These are phyloP conservation scores for Drosophila pseudotalamancana DNA, from an alignment of 2,888 invertebrate genomes.

Conservation along the genomic window DNA sequence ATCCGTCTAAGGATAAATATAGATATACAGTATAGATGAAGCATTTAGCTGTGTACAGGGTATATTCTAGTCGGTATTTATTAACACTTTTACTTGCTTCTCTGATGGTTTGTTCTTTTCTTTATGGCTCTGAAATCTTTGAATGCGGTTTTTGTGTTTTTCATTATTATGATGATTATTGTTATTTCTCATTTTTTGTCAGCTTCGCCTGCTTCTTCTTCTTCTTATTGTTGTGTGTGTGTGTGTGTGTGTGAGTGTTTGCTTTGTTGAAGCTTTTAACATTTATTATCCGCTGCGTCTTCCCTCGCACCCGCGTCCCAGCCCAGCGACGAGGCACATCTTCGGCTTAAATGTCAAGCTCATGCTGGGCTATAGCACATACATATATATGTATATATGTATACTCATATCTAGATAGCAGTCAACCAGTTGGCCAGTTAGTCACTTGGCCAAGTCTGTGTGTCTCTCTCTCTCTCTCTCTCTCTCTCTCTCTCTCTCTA, in stretches of 20 bases:
- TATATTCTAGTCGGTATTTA: too few species aligned
- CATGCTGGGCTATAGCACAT: conserved; percentile 42
- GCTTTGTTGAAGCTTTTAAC: conserved; percentile 47
- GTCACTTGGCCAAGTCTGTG: conserved; percentile 29
- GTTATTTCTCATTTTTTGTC: conserved; percentile 24
- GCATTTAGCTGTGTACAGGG: too few species aligned
- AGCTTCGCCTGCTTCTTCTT: not conserved
- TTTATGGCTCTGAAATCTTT: too few species aligned
- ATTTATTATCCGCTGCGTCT: conserved; percentile 43
- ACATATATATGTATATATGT: too few species aligned
- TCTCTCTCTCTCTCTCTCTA: conserved; percentile 7
- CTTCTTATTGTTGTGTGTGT: conserved; percentile 1
- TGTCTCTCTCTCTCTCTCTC: not conserved
- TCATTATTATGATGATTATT: conserved; percentile 63
- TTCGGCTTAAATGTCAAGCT: conserved; percentile 71
- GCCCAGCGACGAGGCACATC: conserved; percentile 31
- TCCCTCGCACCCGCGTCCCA: not conserved
- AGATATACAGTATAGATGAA: too few species aligned
- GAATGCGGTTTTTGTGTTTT: conserved; percentile 26
- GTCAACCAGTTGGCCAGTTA: conserved; percentile 19
- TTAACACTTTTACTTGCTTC: too few species aligned
- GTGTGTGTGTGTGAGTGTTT: too few species aligned
- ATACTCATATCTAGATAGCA: too few species aligned
- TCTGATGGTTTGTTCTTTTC: too few species aligned
- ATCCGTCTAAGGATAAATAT: too few species aligned